Evolutionary conservation across 2,888 invertebrate species (phyloP).

Genomic region (Athalia circularis): DNA sequence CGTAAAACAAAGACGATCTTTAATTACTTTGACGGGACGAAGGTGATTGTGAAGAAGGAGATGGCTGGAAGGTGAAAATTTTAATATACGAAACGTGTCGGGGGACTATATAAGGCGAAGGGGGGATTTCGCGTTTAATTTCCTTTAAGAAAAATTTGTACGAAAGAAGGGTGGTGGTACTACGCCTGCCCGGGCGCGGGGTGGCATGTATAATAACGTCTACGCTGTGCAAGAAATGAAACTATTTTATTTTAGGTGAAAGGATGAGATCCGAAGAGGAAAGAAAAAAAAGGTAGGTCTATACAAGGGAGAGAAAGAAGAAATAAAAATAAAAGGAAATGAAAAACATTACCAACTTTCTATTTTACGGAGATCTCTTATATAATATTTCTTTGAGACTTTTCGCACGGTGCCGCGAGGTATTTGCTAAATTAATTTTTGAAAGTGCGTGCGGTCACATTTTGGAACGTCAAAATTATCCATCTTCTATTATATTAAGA

Average conservation of each 20-base stretch:
- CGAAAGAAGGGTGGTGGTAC: conserved; percentile 3
- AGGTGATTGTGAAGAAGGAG: conserved; percentile 36
- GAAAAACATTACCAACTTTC: conserved; percentile 24
- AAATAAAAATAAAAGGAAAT: not conserved
- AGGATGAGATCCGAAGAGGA: not conserved
- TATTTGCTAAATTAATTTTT: conserved; percentile 37
- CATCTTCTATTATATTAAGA: conserved; percentile 9
- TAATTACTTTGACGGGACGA: conserved; percentile 43
- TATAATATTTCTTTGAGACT: conserved; percentile 25
- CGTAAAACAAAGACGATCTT: conserved; percentile 39
- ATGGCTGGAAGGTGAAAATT: conserved; percentile 38
- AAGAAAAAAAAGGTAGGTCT: not conserved
- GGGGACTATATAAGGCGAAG: not conserved
- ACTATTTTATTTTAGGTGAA: conserved; percentile 42
- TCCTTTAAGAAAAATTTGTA: conserved; percentile 32
- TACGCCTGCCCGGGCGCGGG: not conserved
- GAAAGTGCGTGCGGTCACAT: not conserved
- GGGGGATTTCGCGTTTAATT: conserved; percentile 31
- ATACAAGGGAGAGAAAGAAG: not conserved
- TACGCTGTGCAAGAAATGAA: conserved; percentile 21
- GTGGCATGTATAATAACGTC: not conserved
- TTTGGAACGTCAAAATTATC: conserved; percentile 4
- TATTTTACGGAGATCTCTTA: conserved; percentile 31
- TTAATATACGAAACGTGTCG: conserved; percentile 42
- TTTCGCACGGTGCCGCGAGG: conserved; percentile 1